A percentile compares a stretch with the other conserved stretches of the same genome.
Evolutionary conservation across 2,113 vertebrate species (phyloP).

Genomic region (Symphodus melops): DNA sequence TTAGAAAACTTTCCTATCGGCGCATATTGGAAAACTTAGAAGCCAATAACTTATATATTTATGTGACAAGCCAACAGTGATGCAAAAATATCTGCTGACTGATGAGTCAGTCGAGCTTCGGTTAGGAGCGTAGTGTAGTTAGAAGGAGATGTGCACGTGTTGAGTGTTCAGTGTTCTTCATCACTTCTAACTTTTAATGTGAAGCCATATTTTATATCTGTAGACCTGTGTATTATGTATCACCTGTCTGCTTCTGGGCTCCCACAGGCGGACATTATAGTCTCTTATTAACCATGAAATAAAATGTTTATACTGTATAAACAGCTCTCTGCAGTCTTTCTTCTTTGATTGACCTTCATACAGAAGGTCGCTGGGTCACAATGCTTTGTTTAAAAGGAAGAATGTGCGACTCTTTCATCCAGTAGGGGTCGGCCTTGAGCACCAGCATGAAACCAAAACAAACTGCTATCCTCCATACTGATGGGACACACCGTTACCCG

Average conservation of each 20-base stretch:
- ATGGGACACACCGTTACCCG: too few species aligned
- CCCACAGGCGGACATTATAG: background rate
- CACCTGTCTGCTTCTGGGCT: background rate
- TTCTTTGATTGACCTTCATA: too few species aligned
- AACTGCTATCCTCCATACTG: too few species aligned
- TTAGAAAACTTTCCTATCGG: background rate
- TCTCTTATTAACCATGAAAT: background rate
- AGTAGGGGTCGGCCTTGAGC: too few species aligned
- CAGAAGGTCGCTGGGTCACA: too few species aligned
- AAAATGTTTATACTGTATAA: background rate
- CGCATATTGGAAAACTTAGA: background rate
- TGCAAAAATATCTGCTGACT: background rate
- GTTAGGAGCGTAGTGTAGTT: background rate
- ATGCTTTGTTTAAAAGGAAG: too few species aligned
- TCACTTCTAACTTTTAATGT: background rate
- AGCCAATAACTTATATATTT: background rate
- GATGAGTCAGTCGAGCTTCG: background rate
- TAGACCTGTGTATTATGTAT: background rate
- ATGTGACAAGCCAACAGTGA: background rate
- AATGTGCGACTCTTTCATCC: too few species aligned
- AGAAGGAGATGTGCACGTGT: background rate
- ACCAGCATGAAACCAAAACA: too few species aligned
- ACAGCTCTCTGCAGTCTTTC: background rate
- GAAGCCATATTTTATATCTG: background rate
- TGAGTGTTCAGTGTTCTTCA: background rate